Conservation (phyloP, 2,113 vertebrate species). For the Apteryx mantelli region DNA sequence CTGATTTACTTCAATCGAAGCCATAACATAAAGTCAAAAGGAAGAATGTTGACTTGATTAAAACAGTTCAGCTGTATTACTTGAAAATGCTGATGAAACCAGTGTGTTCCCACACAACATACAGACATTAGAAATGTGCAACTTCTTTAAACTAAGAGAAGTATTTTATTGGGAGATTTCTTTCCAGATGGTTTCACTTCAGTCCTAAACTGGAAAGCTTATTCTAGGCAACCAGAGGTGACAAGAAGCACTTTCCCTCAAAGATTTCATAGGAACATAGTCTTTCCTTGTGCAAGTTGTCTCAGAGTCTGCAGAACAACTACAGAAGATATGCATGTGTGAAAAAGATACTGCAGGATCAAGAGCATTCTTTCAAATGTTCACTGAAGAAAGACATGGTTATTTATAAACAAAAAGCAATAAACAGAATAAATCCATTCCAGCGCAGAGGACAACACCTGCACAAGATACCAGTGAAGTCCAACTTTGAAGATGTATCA, state of each 20-base stretch:
- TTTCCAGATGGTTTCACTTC: conserved; percentile 46
- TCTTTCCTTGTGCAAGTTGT: neutral
- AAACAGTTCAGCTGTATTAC: conserved; percentile 9
- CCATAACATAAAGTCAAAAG: conserved; percentile 15
- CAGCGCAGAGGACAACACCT: neutral
- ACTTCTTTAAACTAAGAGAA: conserved; percentile 43
- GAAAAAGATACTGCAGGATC: neutral
- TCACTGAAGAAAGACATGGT: neutral
- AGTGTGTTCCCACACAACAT: conserved; percentile 42
- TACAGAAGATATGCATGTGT: neutral
- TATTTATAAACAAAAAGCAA: neutral
- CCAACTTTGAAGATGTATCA: neutral
- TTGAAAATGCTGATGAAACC: conserved; percentile 57
- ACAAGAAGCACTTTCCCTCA: neutral
- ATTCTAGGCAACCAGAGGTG: conserved; percentile 7
- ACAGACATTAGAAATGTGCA: neutral
- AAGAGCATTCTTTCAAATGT: neutral
- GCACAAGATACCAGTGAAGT: neutral
- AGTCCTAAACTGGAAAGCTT: neutral
- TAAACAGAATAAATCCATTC: neutral
- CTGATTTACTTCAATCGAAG: conserved; percentile 51
- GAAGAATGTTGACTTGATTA: conserved; percentile 57
- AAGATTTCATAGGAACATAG: neutral
- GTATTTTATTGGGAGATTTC: conserved; percentile 30
- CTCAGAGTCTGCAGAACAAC: neutral